Base-by-base conservation (phyloP, 1,140 invertebrate genomes). In the Varroa destructor region DNA sequence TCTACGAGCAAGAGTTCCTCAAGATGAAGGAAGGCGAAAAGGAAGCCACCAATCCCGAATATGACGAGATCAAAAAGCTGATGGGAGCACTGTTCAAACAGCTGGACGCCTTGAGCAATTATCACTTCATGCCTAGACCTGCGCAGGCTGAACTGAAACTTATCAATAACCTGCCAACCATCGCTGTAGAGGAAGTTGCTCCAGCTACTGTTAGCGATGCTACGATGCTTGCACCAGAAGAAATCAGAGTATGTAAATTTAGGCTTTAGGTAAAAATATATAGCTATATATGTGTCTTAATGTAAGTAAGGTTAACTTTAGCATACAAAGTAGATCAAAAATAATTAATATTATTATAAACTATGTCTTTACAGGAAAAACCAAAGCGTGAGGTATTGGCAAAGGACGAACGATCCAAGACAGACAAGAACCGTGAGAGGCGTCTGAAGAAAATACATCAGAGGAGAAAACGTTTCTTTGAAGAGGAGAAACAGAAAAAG, bases 131-230 rank as follows among this genome's bases (percentile, higher is more conserved):
- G 67, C 94, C 95, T 0, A 92, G 88, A 82, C 82, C 83, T 72
- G 86, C 86, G 12, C 83, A 85, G 72, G 87, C 92, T 0, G 95
- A 99, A 76, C 80, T 96, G 0, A 91, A 90, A 80, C 89, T 98
- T 75, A 82, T 97, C 0, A 90, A 84, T 70, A 97, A 98, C 80
- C 81, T 93, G 74, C 91, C 93, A 25, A 89, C 93, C 2, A 88
- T 98, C 70, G 84, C 81, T 43, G 90, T 97, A 85, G 96, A 98
- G 82, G 94, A 98, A 82, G 90, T 95, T n/a, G 90, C 90, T 1
- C 94, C 93, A 46, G 83, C 90, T 1, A 86, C 87, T 40, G 85
- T 87, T 0, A 91, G 86, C 77, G 90, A 95, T 82, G 89, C 88
- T 12, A 84, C 86, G 0, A 79, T 96, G 36, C 80, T 98, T 56